phyloP scores from a whole-genome alignment of 2,888 invertebrate genomes.

The Pyrrhia umbra region DNA sequence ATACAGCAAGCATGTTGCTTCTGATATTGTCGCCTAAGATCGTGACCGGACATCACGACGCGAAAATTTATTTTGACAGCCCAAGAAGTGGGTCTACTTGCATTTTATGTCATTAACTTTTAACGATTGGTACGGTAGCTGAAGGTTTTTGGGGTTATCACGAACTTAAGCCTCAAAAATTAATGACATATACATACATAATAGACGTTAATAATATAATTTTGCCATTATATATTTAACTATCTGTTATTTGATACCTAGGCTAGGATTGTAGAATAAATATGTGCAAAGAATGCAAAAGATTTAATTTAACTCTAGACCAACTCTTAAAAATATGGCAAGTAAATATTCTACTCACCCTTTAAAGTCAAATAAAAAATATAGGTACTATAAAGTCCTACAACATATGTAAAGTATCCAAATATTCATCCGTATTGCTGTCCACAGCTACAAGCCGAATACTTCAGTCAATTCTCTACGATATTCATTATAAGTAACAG shows the following conservation, averaged over 20 bases:
- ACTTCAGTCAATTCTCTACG: constrained; percentile 52
- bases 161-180: background rate
- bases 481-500: constrained; percentile 80
- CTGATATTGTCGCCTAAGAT: constrained; percentile 68
- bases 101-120: constrained; percentile 53
- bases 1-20: constrained; percentile 44
- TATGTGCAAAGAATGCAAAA: accelerated
- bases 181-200: background rate
- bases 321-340: background rate
- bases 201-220: no score
- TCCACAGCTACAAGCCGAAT: background rate
- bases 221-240: no score
- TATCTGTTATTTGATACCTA: no score
- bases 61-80: constrained; percentile 75
- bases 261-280: no score
- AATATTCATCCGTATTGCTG: background rate
- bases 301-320: background rate
- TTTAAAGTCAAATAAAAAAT: background rate
- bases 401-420: background rate
- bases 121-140: constrained; percentile 12
- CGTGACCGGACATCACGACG: constrained; percentile 78
- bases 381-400: background rate
- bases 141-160: background rate
- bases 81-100: constrained; percentile 73
- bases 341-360: no score